Evolutionary conservation across 2,797 vertebrate genomes (phyloP).

Genomic region (Poeciliopsis turneri): DNA sequence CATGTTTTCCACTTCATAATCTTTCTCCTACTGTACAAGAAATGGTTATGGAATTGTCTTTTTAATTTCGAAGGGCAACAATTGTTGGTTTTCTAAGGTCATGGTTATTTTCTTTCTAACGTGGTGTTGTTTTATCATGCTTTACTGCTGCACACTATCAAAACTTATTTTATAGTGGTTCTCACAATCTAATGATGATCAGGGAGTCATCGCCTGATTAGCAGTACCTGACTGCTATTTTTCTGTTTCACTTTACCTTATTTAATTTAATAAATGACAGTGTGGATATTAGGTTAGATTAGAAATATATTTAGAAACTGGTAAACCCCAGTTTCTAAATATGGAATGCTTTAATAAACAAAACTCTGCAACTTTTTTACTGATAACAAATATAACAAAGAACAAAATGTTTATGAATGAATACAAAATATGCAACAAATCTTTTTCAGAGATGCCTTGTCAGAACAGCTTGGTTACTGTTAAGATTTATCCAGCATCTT

Average conservation of each 20-base stretch:
- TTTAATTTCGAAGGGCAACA: not conserved
- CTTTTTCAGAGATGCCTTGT: not conserved
- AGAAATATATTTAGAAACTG: not conserved
- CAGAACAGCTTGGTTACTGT: slow-evolving; percentile 3
- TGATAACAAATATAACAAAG: not conserved
- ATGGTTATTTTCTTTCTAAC: not conserved
- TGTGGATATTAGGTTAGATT: not conserved
- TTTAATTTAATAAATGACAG: not conserved
- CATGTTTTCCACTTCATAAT: not conserved
- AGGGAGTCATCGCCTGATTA: not conserved
- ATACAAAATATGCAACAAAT: not conserved
- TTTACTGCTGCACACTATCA: not conserved
- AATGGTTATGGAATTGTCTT: not conserved
- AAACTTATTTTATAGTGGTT: not conserved
- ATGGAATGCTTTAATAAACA: not conserved
- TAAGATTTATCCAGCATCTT: not conserved
- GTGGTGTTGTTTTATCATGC: not conserved
- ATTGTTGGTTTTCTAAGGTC: not conserved
- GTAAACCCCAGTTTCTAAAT: not conserved
- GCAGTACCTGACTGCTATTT: not conserved
- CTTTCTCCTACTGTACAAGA: not conserved
- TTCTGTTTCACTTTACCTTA: not conserved
- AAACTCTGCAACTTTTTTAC: not conserved
- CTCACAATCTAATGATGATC: not conserved
- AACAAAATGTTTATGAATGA: not conserved